These are phyloP conservation scores for Apamea monoglypha DNA, from an alignment of 2,888 invertebrate genomes.

Conservation along the genomic window DNA sequence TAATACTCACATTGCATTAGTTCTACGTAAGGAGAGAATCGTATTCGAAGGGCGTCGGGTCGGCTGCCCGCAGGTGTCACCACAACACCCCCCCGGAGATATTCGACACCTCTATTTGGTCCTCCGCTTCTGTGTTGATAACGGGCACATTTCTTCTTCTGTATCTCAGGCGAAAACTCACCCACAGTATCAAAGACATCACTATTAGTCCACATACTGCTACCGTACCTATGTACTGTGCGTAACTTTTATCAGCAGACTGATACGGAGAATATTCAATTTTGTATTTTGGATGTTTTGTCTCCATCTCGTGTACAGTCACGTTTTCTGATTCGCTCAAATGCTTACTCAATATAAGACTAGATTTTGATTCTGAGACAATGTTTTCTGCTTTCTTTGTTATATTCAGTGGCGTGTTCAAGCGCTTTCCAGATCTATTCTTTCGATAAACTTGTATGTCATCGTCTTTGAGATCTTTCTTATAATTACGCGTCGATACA, in stretches of 20 bases:
- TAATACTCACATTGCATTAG: constrained; percentile 82
- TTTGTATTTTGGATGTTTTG: constrained; percentile 79
- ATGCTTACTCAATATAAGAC: constrained; percentile 67
- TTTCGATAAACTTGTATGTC: constrained; percentile 66
- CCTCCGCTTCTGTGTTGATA: constrained; percentile 77
- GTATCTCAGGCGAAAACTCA: constrained; percentile 85
- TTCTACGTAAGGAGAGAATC: constrained; percentile 90
- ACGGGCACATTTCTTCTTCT: constrained; percentile 81
- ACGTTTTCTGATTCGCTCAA: constrained; percentile 72
- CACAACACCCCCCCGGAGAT: constrained; percentile 92
- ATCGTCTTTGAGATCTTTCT: constrained; percentile 70
- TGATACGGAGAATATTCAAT: constrained; percentile 84
- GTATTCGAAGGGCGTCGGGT: constrained; percentile 90
- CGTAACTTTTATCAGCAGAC: constrained; percentile 78
- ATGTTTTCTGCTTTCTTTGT: constrained; percentile 68
- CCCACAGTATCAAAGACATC: constrained; percentile 89
- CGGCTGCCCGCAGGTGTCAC: constrained; percentile 92
- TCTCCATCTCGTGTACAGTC: constrained; percentile 71
- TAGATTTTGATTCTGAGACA: constrained; percentile 66
- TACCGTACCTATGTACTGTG: constrained; percentile 89
- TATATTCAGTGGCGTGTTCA: constrained; percentile 81
- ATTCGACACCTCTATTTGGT: constrained; percentile 91
- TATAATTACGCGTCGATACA: constrained; percentile 68
- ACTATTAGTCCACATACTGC: constrained; percentile 90
- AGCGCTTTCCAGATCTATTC: constrained; percentile 79